Evolutionary conservation across 2,797 vertebrate genomes (phyloP).

Genomic region (Protonibea diacanthus): DNA sequence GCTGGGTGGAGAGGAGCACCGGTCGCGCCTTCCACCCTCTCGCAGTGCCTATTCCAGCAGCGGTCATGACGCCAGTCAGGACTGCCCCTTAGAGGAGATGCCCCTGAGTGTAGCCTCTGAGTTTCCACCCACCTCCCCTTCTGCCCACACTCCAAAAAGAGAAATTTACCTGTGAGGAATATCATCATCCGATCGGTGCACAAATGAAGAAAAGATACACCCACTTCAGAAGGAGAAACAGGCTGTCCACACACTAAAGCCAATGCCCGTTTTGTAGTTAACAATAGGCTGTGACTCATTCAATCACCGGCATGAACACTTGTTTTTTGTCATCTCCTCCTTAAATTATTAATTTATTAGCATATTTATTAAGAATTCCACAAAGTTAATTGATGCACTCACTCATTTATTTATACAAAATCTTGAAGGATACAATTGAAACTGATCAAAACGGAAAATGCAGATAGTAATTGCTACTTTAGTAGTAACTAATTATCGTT

Average conservation of each 20-base stretch:
- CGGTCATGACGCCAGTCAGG: constrained; percentile 95
- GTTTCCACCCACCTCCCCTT: constrained; percentile 93
- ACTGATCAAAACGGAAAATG: constrained; percentile 65
- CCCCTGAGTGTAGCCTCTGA: constrained; percentile 97
- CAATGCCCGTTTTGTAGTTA: constrained; percentile 76
- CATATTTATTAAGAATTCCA: constrained; percentile 84
- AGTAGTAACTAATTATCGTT: constrained; percentile 74
- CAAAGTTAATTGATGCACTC: constrained; percentile 74
- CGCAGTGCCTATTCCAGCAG: constrained; percentile 99
- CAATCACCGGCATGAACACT: constrained; percentile 77
- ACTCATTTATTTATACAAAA: constrained; percentile 77
- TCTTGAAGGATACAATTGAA: constrained; percentile 62
- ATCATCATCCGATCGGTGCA: constrained; percentile 61
- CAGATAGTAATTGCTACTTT: constrained; percentile 70
- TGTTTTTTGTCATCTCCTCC: constrained; percentile 79
- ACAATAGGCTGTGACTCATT: constrained; percentile 79
- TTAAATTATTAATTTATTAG: constrained; percentile 85
- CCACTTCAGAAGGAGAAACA: constrained; percentile 77
- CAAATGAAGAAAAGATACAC: constrained; percentile 68
- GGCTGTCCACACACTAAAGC: constrained; percentile 82
- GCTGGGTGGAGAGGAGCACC: constrained; percentile 93
- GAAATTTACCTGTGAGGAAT: constrained; percentile 98
- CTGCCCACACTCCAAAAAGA: constrained; percentile 94
- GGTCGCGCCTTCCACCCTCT: constrained; percentile 95
- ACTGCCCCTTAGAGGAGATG: constrained; percentile 98